Conservation (phyloP, 2,888 invertebrate species). For the Carcina quercana region DNA sequence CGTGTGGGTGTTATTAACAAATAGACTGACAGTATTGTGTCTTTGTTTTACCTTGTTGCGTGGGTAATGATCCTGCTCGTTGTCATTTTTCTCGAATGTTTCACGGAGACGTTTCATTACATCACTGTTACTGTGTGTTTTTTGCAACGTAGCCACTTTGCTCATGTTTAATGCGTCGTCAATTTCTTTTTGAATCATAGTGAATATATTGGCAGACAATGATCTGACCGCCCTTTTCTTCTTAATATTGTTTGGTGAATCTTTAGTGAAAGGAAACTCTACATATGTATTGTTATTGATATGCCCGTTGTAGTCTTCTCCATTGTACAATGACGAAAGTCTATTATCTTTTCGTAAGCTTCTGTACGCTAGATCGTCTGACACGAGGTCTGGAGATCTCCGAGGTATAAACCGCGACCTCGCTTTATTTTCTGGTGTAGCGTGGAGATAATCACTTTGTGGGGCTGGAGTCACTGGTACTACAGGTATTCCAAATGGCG, state of each 20-base stretch:
- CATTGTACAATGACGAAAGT: slow-evolving; percentile 67
- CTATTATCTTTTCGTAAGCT: slow-evolving; percentile 87
- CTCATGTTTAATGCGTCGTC: slow-evolving; percentile 72
- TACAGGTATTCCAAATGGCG: slow-evolving; percentile 92
- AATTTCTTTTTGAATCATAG: slow-evolving; percentile 80
- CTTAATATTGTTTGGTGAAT: slow-evolving; percentile 64
- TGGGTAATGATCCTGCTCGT: slow-evolving; percentile 54
- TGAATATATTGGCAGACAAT: slow-evolving; percentile 88
- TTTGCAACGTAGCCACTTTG: slow-evolving; percentile 68
- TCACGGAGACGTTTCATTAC: slow-evolving; percentile 66
- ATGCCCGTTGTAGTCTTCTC: slow-evolving; percentile 61
- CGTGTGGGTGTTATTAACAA: slow-evolving; percentile 63
- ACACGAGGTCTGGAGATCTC: slow-evolving; percentile 86
- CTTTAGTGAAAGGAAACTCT: slow-evolving; percentile 50
- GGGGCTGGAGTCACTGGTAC: slow-evolving; percentile 88
- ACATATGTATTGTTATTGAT: slow-evolving; percentile 55
- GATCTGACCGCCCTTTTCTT: slow-evolving; percentile 89
- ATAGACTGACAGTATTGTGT: slow-evolving; percentile 65
- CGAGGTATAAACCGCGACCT: slow-evolving; percentile 78
- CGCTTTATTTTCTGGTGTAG: slow-evolving; percentile 76
- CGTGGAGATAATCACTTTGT: slow-evolving; percentile 89
- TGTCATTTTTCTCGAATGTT: slow-evolving; percentile 61
- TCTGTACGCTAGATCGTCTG: slow-evolving; percentile 91
- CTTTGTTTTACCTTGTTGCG: slow-evolving; percentile 71
- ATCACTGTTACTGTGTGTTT: slow-evolving; percentile 77